Evolutionary conservation across 1,140 invertebrate species (phyloP).

Genomic region (Chionoecetes opilio): DNA sequence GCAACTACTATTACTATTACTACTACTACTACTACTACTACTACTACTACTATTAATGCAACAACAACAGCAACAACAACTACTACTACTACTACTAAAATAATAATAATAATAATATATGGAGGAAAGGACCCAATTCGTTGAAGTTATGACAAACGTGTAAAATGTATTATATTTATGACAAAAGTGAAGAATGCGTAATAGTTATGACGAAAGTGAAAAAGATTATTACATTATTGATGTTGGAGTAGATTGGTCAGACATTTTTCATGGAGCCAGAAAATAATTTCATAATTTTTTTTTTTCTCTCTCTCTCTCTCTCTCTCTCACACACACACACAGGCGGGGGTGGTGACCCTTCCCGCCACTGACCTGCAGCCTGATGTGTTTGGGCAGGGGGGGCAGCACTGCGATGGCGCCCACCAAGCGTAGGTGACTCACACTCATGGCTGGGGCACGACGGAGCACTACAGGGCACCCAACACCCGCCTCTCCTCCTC

Average conservation of each 20-base stretch:
- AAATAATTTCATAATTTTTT: not conserved
- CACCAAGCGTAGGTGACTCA: constrained; percentile 73
- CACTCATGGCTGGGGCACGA: constrained; percentile 67
- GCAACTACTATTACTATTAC: not conserved
- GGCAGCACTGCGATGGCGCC: constrained; percentile 66
- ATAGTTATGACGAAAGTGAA: not conserved
- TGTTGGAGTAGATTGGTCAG: too few species aligned
- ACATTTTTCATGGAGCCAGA: too few species aligned
- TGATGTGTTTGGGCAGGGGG: constrained; percentile 58
- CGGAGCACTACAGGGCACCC: constrained; percentile 41
- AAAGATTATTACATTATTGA: not conserved
- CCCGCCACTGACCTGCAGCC: constrained; percentile 66
- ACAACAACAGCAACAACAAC: too few species aligned
- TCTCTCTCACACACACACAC: not conserved
- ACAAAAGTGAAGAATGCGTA: too few species aligned
- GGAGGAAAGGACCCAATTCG: too few species aligned
- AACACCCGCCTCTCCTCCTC: constrained; percentile 37
- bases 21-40: constrained; percentile 44
- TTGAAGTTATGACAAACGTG: too few species aligned
- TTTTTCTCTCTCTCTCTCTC: constrained; percentile 7
- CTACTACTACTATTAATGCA: constrained; percentile 6
- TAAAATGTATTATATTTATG: too few species aligned
- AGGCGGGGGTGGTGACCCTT: too few species aligned
- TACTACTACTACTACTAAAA: not conserved
- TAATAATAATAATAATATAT: too few species aligned